phyloP scores from a whole-genome alignment of 2,888 invertebrate species.

The Serrognathus titanus region DNA sequence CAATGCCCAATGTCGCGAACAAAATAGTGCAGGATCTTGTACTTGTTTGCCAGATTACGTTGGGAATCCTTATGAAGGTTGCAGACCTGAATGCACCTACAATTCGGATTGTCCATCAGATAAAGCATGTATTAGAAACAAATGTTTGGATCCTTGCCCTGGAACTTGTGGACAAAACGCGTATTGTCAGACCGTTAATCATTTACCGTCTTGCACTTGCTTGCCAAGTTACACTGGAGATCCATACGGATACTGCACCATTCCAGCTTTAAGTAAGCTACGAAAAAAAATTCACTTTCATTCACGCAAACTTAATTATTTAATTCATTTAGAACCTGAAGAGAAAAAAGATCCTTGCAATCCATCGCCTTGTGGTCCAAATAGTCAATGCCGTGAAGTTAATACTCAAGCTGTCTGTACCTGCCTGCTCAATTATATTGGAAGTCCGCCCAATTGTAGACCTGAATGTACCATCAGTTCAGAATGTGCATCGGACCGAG shows the following conservation, averaged over 20 bases:
- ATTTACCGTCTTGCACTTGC: constrained; percentile 64
- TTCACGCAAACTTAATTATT: not conserved
- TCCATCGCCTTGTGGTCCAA: constrained; percentile 78
- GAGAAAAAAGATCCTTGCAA: constrained; percentile 54
- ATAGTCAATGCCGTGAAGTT: constrained; percentile 69
- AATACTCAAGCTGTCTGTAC: constrained; percentile 61
- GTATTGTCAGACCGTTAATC: constrained; percentile 54
- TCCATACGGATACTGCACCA: constrained; percentile 55
- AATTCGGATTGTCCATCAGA: constrained; percentile 47
- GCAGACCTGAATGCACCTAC: constrained; percentile 53
- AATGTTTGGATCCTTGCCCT: constrained; percentile 55
- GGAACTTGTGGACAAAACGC: constrained; percentile 54
- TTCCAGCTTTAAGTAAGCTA: not conserved
- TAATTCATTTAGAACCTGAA: not conserved
- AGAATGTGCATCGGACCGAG: constrained; percentile 59
- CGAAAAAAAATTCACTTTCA: not conserved
- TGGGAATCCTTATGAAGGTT: constrained; percentile 70
- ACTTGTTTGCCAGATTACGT: constrained; percentile 66
- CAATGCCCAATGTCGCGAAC: constrained; percentile 66
- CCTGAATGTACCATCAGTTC: constrained; percentile 65
- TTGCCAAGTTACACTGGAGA: constrained; percentile 62
- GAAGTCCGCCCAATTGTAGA: constrained; percentile 65
- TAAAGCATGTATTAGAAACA: constrained; percentile 53
- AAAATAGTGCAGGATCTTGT: constrained; percentile 68
- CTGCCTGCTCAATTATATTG: constrained; percentile 65